Base-by-base conservation (phyloP, 2,888 invertebrate species). In the Nomada hirtipes region DNA sequence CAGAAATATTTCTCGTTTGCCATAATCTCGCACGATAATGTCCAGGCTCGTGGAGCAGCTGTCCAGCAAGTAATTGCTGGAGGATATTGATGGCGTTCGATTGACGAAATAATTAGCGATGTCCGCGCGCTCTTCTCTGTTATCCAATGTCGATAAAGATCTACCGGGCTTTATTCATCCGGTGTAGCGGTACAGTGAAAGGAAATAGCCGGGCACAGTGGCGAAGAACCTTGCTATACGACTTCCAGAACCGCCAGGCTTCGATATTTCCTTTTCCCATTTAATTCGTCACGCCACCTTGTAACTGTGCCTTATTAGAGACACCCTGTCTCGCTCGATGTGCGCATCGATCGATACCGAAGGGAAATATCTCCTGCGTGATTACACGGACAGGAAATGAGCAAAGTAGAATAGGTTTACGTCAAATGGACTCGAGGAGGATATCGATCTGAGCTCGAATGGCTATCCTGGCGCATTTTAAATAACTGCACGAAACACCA, bases 101-200 rank as follows among this genome's bases (percentile, higher is more conserved):
- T 83, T 67, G 63, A 78, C 67, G 64, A 71, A 75, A 84, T 76
- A 82, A 86, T 82, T 78, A 78, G 59, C 65, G 29, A 52, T 44
- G 61, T 47, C 29, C 52, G 47, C n/a, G 63, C 59, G 42, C 29
- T 65, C 36, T 50, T 75, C 72, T 67, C 69, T 60, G 50, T 61
- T 72, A 70, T 60, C 55, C 47, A 18, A 23, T 47, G 20, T 36
- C 67, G 59, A 75, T 67, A 76, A 64, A 61, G 74, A 87, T 82
- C 76, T 64, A 13, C n/a, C 55, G 36, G 52, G 70, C 76, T 86
- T 78, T 82, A 82, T 80, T 83, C 83, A 61, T 88, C 85, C 86
- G 83, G 81, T 61, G 47, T 88, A 88, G 85, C 88, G 88, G 88
- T 86, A 88, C 79, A 67, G 53, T n/a, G 72, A 69, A 52, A 81